Evolutionary conservation across 92 coral and sea anemone species (phyloP), one percentile per base, ranked within the genome.

Genomic region (Zoanthus gigantus): DNA sequence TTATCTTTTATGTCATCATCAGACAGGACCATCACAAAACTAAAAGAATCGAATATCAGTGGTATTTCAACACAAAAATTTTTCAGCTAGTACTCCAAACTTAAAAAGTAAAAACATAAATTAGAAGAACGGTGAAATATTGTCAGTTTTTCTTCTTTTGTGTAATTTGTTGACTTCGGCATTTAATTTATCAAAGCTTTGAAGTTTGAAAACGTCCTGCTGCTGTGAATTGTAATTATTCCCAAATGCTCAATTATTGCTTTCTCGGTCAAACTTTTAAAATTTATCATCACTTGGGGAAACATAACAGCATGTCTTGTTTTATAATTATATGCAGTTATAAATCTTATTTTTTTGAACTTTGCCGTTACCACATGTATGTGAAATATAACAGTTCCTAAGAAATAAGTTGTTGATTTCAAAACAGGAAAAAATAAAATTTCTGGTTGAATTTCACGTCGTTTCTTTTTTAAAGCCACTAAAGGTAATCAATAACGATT

Each of bases 1-100:
- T 63, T 81, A 81, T 81, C 85, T 66, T 30, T 18, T 32, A 68
- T 81, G 85, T 81, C 60, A 81, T 81, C 85, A 45, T 15, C 63
- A 66, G 61, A 67, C 85, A 32, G 75, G 61, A 81, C 85, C 3
- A 18, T 61, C 63, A 32, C 45, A 30, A 69, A 44, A 14, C 18
- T 30, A 48, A 46, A 54, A 52, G 84, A 79, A 60, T 34, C 17
- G 16, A 66, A 46, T 47, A 77, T 12, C 68, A 66, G 28, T 74
- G 74, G 66, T 60, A 34, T 69, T 68, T 65, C 65, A 23, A n/a
- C 66, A 63, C 17, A n/a, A 9, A 5, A 5, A 7, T 63, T 1
- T 16, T 14, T 58, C 12, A 12, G 1, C 6, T 6, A 16, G 1
- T 14, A 58, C 16, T 58, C n/a, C 11, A 4, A 58, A 13, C 12